phyloP scores from a whole-genome alignment of 2,113 vertebrate genomes.

The Lethenteron reissneri region DNA sequence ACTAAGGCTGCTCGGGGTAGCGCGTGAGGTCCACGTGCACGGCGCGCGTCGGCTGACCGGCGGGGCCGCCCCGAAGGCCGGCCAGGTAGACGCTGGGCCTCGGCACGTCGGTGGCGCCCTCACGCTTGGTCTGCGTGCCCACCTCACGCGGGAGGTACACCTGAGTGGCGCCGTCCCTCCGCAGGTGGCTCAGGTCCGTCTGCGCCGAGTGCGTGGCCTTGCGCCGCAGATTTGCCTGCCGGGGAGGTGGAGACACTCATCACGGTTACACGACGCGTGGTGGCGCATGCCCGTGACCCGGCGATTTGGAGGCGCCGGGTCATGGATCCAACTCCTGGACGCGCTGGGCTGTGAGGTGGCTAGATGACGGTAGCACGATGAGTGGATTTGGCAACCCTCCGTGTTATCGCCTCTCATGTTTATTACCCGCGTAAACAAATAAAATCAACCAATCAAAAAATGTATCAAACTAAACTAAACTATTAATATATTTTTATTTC shows the following conservation, averaged over 20 bases:
- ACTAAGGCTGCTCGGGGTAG: background rate
- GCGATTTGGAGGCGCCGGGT: too few relatives aligned
- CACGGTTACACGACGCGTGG: too few relatives aligned
- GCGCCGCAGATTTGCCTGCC: constrained; percentile 45
- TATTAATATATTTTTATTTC: too few relatives aligned
- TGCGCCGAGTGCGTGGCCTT: constrained; percentile 46
- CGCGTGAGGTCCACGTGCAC: background rate
- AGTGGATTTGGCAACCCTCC: too few relatives aligned
- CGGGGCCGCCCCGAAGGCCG: constrained; percentile 35
- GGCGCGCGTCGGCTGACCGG: background rate
- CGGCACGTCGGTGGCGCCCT: constrained; percentile 28
- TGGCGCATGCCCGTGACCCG: too few relatives aligned
- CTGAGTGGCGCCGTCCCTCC: constrained; percentile 44
- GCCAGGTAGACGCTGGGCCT: constrained; percentile 39
- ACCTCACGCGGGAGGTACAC: constrained; percentile 30
- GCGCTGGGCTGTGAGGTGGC: too few relatives aligned
- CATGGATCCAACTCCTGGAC: too few relatives aligned
- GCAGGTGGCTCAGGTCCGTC: constrained; percentile 59
- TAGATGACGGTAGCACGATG: too few relatives aligned
- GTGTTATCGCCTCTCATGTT: too few relatives aligned
- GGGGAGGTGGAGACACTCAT: constrained; percentile 8
- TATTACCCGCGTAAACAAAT: too few relatives aligned
- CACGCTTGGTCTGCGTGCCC: constrained; percentile 31
- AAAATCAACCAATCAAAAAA: too few relatives aligned
- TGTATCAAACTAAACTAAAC: too few relatives aligned